phyloP scores from a whole-genome alignment of 2,797 vertebrate species.

The Enteromius fasciolatus region DNA sequence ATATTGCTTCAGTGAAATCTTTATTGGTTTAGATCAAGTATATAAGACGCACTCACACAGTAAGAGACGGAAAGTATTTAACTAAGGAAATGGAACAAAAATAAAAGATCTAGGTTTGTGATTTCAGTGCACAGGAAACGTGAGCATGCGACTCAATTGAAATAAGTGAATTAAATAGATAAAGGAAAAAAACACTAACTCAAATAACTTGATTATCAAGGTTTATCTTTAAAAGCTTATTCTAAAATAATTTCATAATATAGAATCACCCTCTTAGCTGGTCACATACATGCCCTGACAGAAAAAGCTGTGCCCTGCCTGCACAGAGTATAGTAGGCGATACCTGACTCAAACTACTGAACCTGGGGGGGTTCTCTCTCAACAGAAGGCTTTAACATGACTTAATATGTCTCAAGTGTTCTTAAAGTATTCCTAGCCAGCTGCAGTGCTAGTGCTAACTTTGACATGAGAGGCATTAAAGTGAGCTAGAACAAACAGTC shows the following conservation, averaged over 20 bases:
- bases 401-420: constrained; percentile 60
- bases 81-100: constrained; percentile 35
- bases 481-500: constrained; percentile 14
- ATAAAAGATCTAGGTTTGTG: constrained; percentile 24
- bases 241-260: constrained; percentile 80
- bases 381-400: constrained; percentile 64
- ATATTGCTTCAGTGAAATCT: constrained; percentile 56
- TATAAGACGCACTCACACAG: constrained; percentile 45
- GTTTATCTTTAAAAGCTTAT: constrained; percentile 65
- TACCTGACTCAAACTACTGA: constrained; percentile 64
- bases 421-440: not conserved
- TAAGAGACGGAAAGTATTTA: constrained; percentile 9
- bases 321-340: constrained; percentile 37
- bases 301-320: constrained; percentile 49
- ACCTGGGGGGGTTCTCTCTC: constrained; percentile 61
- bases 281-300: constrained; percentile 71
- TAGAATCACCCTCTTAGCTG: constrained; percentile 66
- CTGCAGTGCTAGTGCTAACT: not conserved
- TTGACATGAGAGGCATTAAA: constrained; percentile 26
- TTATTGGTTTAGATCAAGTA: constrained; percentile 56
- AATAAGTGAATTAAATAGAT: constrained; percentile 51
- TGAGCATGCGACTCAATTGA: constrained; percentile 70
- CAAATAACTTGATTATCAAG: constrained; percentile 24
- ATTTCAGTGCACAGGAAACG: constrained; percentile 56
- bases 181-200: constrained; percentile 52